Base-by-base conservation (phyloP, 2,113 vertebrate genomes). In the Empidonax alnorum region DNA sequence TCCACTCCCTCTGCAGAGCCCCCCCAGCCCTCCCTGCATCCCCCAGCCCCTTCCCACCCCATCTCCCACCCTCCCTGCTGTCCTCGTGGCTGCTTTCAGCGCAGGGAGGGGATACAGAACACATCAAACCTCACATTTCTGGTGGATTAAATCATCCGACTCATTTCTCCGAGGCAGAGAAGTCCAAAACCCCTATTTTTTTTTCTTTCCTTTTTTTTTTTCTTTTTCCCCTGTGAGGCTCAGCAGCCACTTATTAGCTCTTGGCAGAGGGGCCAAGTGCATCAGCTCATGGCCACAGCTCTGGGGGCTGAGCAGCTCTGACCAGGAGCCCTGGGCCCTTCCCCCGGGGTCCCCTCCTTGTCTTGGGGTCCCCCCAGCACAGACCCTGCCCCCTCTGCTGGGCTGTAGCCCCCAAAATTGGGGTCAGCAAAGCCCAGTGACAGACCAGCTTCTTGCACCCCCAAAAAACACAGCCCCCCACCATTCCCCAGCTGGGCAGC, bases 81-180 rank as follows among this genome's bases (percentile, higher is more conserved):
- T 46, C 91, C 91, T 74, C 4, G 35, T 37, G 81, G 89, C 75
- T 35, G 65, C 80, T 89, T 81, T 85, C 67, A 94, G 90, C 4
- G 5, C 75, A 92, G 96, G 93, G 94, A 94, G 85, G 80, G 68
- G 95, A 82, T 41, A 77, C 33, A 62, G 73, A 63, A 56, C 52
- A 62, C 87, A 69, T 83, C 86, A 96, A 88, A 50, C 4, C 74
- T 95, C 91, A 47, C 87, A 84, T 96, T 92, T 69, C 88, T 81
- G 7, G 0, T 2, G 39, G 75, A 91, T 90, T 52, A 94, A 95
- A 78, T 96, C 96, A 97, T 85, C 66, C 76, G 0, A 24, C 92
- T 79, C 31, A 6, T 79, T 84, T 53, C 90, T 94, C 80, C 1
- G 12, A 24, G 77, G n/a, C 16, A 87, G n/a, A 46, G 42, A 27